These are phyloP conservation scores for Pseudorectes ferrugineus DNA, from an alignment of 2,113 vertebrate species.

Conservation along the genomic window DNA sequence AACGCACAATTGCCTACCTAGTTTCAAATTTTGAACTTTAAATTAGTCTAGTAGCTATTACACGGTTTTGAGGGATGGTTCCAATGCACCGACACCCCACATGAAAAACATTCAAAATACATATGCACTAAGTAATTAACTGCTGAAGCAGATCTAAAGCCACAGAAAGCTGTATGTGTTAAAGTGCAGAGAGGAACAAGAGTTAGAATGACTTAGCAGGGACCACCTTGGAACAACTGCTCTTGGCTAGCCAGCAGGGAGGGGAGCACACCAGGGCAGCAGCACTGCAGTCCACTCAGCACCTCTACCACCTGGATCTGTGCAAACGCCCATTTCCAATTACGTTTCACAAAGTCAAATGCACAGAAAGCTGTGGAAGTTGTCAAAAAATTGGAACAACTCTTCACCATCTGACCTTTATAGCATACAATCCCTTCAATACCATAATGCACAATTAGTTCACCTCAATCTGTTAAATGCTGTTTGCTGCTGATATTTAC, in stretches of 20 bases:
- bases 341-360: neutral
- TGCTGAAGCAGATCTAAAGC: neutral
- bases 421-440: neutral
- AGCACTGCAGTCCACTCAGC: neutral
- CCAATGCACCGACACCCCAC: rapidly evolving
- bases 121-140: neutral
- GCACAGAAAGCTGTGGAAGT: neutral
- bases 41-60: neutral
- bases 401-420: neutral
- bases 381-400: neutral
- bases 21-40: neutral
- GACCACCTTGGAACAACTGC: neutral
- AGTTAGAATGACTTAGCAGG: neutral
- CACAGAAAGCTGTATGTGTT: neutral
- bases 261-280: neutral
- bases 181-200: rapidly evolving
- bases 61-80: neutral
- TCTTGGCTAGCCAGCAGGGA: neutral
- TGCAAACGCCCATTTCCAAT: rapidly evolving
- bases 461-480: neutral
- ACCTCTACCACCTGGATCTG: neutral
- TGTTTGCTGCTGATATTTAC: neutral
- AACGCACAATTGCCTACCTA: neutral
- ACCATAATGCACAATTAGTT: neutral
- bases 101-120: neutral